phyloP scores from a whole-genome alignment of 2,888 invertebrate genomes.

The Lysandra coridon region DNA sequence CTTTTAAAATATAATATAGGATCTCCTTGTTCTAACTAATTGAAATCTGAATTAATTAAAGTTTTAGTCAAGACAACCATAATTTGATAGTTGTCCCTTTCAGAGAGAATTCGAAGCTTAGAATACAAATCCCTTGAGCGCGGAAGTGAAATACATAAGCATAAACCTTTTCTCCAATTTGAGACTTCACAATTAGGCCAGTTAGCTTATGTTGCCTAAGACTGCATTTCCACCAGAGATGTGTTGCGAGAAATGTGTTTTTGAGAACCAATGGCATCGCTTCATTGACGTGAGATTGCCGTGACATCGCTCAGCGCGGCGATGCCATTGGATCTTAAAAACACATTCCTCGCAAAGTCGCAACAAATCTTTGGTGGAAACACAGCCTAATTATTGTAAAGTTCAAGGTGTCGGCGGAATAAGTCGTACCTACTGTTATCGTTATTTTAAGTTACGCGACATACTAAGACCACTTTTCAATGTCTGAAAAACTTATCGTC shows the following conservation, averaged over 20 bases:
- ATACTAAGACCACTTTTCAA: neutral
- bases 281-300: too few species aligned
- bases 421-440: too few species aligned
- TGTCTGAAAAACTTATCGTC: too few species aligned
- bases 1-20: neutral
- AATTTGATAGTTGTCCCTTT: constrained; percentile 1
- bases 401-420: neutral
- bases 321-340: too few species aligned
- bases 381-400: neutral
- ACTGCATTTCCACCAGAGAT: too few species aligned
- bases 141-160: neutral
- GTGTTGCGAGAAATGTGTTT: too few species aligned
- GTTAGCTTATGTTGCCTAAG: neutral
- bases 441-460: neutral
- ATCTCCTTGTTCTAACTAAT: neutral
- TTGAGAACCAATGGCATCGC: too few species aligned
- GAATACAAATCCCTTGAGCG: neutral
- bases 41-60: constrained; percentile 10
- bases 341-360: too few species aligned
- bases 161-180: neutral
- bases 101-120: neutral
- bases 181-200: too few species aligned
- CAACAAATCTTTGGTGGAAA: too few species aligned
- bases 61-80: neutral
- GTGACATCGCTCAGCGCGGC: too few species aligned